Base-by-base conservation (phyloP, 2,797 vertebrate genomes). In the Pelochelys cantorii region DNA sequence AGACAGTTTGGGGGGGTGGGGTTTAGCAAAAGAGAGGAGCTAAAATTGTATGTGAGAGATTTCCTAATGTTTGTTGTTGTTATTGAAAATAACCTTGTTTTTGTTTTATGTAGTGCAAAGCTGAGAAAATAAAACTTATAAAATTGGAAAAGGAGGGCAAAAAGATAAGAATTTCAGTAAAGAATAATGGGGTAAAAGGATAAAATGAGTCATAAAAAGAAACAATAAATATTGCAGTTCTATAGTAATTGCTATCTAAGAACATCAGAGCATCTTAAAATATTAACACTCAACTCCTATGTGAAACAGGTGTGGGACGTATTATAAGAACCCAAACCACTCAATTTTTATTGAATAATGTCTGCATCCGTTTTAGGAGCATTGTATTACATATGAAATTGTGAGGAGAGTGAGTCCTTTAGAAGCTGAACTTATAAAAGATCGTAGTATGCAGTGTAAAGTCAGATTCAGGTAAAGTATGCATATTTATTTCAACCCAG, bases 401-500 rank as follows among this genome's bases (percentile, higher is more conserved):
- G 90, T 98, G 89, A 97, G 96, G 89, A 97, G 97, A 91, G 95
- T 98, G 83, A 97, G 95, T 89, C 98, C 98, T 14, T 75, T 88
- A 87, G 98, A 98, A 86, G 97, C 97, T 62, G 90, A 97, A 53
- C 95, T 98, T 84, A 71, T 98, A 82, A 98, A 95, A 96, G 98
- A 98, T 93, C 97, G 97, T 81, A 97, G 96, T 90, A 95, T 98
- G 96, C 96, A 95, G 27, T 97, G 83, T 95, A 98, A 97, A 95
- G 93, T 98, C 85, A 96, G 96, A 96, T 98, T 98, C 97, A 98
- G 98, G 98, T 98, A 98, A 93, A 85, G 37, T 89, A 55, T 80
- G 65, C 87, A n/a, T 55, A 85, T 93, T 93, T 78, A 91, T 86
- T 87, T 92, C 81, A 92, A 79, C n/a, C 31, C 34, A 55, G 14